Percentiles rank a stretch among this genome's conserved stretches.
These are phyloP conservation scores for Dromas ardeola DNA, from an alignment of 2,113 vertebrate genomes.

Conservation along the genomic window DNA sequence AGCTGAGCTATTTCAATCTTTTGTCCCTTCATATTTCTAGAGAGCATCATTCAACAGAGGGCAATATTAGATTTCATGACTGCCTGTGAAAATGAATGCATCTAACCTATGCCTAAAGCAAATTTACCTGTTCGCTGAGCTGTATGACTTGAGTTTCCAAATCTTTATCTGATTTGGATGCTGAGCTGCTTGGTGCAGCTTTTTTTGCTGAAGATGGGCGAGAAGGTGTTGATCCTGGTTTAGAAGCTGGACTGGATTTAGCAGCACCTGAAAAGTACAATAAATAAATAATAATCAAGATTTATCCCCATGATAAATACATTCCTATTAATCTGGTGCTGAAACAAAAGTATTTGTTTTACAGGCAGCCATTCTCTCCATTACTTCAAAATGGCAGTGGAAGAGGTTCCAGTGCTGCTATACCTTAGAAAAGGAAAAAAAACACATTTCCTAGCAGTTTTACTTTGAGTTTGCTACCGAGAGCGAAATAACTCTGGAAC, in stretches of 20 bases:
- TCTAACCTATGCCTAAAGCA: background rate
- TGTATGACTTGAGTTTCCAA: slow-evolving; percentile 96
- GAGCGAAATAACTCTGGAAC: background rate
- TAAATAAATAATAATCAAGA: background rate
- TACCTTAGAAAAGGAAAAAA: background rate
- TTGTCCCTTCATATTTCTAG: background rate
- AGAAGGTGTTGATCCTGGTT: slow-evolving; percentile 91
- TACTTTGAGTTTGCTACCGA: background rate
- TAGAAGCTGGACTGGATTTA: slow-evolving; percentile 89
- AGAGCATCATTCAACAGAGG: background rate
- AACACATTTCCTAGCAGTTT: background rate
- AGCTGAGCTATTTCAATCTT: background rate
- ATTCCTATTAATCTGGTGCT: background rate
- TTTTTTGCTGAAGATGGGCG: slow-evolving; percentile 97
- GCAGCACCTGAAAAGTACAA: slow-evolving; percentile 85
- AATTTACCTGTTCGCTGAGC: slow-evolving; percentile 92
- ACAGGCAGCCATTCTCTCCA: background rate
- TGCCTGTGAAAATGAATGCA: background rate
- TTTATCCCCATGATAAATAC: background rate
- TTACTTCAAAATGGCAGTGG: background rate
- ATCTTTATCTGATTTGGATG: slow-evolving; percentile 95
- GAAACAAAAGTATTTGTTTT: background rate
- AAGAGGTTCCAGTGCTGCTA: background rate
- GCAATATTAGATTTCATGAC: background rate
- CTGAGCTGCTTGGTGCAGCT: slow-evolving; percentile 79